Evolutionary conservation across 2,113 vertebrate genomes (phyloP).

Genomic region (Sinocyclocheilus grahami): DNA sequence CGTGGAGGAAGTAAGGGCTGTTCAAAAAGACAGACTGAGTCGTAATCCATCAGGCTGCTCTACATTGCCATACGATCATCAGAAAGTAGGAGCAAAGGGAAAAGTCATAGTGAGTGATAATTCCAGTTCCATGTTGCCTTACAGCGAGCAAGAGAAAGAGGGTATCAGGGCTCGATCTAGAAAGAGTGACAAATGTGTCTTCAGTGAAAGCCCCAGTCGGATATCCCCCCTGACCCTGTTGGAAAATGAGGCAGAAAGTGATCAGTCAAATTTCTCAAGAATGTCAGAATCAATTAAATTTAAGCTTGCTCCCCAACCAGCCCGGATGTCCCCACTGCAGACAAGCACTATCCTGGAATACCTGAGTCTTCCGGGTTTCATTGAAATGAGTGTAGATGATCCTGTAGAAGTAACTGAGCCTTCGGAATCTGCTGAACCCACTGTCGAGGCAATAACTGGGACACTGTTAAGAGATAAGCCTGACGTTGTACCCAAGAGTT

Average conservation of each 20-base stretch:
- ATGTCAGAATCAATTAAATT: constrained; percentile 70
- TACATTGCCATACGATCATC: constrained; percentile 67
- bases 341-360: constrained; percentile 80
- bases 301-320: constrained; percentile 61
- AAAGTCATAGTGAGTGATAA: constrained; percentile 56
- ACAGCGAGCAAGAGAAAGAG: constrained; percentile 71
- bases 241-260: constrained; percentile 71
- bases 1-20: constrained; percentile 35
- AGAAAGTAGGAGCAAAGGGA: constrained; percentile 57
- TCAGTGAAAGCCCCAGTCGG: constrained; percentile 69
- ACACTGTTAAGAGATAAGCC: constrained; percentile 62
- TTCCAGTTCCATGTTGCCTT: constrained; percentile 51
- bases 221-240: constrained; percentile 71
- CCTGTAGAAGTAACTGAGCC: constrained; percentile 66
- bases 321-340: constrained; percentile 71
- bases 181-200: constrained; percentile 75
- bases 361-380: constrained; percentile 79
- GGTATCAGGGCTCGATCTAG: constrained; percentile 71
- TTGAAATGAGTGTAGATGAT: constrained; percentile 83
- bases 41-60: constrained; percentile 63
- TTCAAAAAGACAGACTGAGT: constrained; percentile 38
- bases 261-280: constrained; percentile 72
- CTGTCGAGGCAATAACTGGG: constrained; percentile 49
- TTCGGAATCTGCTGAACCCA: constrained; percentile 50
- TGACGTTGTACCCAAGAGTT: constrained; percentile 73